A percentile compares a stretch with the other conserved stretches of the same genome.
These are phyloP conservation scores for Melospiza georgiana DNA, from an alignment of 2,113 vertebrate genomes.

Conservation along the genomic window DNA sequence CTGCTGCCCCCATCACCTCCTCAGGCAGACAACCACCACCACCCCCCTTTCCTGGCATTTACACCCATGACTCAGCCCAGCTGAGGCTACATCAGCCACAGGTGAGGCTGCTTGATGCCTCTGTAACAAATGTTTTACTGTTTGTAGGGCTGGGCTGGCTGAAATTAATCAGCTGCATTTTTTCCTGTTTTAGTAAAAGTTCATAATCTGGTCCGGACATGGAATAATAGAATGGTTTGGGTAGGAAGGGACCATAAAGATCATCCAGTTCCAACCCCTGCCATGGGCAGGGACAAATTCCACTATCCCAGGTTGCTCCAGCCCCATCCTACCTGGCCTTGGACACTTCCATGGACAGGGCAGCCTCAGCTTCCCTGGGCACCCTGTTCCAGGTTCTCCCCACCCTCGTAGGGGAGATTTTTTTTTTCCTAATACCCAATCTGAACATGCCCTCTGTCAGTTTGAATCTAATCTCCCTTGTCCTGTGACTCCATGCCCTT, in stretches of 20 bases:
- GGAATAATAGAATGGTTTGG: rapidly evolving
- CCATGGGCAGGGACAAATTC: not conserved
- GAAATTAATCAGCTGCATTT: not conserved
- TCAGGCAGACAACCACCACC: not conserved
- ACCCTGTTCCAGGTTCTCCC: not conserved
- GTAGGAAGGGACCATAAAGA: not conserved
- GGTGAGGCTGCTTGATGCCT: not conserved
- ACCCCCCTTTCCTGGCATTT: not conserved
- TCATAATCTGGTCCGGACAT: not conserved
- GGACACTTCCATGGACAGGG: not conserved
- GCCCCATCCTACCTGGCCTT: not conserved
- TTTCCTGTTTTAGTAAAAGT: not conserved
- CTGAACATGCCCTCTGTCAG: not conserved
- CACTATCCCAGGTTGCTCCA: not conserved
- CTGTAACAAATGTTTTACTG: not conserved
- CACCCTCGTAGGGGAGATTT: not conserved
- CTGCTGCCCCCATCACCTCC: not conserved
- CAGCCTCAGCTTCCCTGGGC: not conserved
- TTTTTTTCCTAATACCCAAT: not conserved
- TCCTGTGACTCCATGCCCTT: not conserved
- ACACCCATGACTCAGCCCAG: not conserved
- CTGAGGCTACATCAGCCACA: not conserved
- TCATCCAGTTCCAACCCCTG: not conserved
- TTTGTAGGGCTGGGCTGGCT: not conserved
- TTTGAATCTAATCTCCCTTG: no score